Base-by-base conservation (phyloP, 2,797 vertebrate genomes). In the Labroides dimidiatus region DNA sequence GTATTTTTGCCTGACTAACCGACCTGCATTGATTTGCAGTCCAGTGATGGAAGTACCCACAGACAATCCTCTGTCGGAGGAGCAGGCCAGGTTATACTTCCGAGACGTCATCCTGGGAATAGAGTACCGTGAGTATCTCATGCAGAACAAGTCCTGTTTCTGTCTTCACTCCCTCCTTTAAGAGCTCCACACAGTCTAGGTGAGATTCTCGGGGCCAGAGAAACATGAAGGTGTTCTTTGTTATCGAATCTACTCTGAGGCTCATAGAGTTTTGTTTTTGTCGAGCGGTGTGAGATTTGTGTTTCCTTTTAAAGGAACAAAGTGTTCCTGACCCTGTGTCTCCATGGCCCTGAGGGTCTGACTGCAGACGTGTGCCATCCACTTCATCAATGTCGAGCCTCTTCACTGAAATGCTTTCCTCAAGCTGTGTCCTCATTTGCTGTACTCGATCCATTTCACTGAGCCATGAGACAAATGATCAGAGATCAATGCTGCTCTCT, bases 31-130 rank as follows among this genome's bases (percentile, higher is more conserved):
- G 13, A 42, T 80, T 52, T 59, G 57, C 55, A 99, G 98, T 62
- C 96, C 96, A 0, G 96, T 99, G 77, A 99, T 99, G 97, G 98
- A 99, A 75, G 97, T 99, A 6, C 98, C 98, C 4, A 92, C 95
- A 4, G 95, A 97, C 21, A 87, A 75, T 58, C 95, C 95, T 20
- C 95, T 99, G 84, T 89, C 94, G 0, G 97, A 98, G 86, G 95
- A 97, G 51, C 96, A 97, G 90, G 95, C 96, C 5, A 93, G 96
- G 42, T 80, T 94, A 44, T 97, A 97, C 91, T 96, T 99, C 89
- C 92, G 96, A 90, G 98, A 99, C 73, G 91, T 99, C 48, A 94
- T 99, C 80, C 91, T 99, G 82, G 98, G 98, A 75, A 98, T 99
- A 0, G 97, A 99, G 85, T 99, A 99, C 90, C 69, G 98, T 99